A percentile compares a stretch with the other conserved stretches of the same genome.
These are phyloP conservation scores for Columba janthina DNA, from an alignment of 2,113 vertebrate genomes.

Conservation along the genomic window DNA sequence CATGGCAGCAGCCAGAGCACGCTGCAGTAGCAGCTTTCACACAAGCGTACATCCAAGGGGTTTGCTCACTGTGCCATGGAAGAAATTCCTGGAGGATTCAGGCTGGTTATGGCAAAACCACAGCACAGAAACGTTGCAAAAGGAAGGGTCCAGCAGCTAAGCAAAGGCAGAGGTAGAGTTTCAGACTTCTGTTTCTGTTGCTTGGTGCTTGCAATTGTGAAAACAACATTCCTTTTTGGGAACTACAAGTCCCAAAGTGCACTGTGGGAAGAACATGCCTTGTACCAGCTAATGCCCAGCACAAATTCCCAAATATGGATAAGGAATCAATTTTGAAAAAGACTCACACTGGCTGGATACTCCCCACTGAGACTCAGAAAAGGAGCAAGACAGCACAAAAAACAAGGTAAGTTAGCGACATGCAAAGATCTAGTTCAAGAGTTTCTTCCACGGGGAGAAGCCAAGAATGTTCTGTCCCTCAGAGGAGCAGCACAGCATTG, in stretches of 20 bases:
- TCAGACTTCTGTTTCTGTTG: neutral
- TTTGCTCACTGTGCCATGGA: accelerated
- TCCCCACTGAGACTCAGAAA: slow-evolving; percentile 20
- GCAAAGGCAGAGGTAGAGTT: neutral
- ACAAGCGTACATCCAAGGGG: accelerated
- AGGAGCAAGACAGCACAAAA: neutral
- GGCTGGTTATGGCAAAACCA: neutral
- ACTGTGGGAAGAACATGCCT: slow-evolving; percentile 33
- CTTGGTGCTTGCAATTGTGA: neutral
- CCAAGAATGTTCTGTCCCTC: neutral
- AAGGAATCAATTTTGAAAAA: slow-evolving; percentile 70
- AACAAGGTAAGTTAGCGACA: slow-evolving; percentile 41
- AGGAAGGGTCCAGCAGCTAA: neutral
- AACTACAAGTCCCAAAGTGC: slow-evolving; percentile 71
- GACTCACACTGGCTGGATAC: neutral
- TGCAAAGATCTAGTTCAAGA: neutral
- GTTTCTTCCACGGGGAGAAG: neutral
- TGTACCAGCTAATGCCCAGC: slow-evolving; percentile 55
- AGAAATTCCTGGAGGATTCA: neutral
- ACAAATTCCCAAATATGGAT: slow-evolving; percentile 80
- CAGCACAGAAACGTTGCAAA: neutral
- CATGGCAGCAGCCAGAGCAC: accelerated
- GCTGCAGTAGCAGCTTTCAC: neutral
- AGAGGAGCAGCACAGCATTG: neutral
- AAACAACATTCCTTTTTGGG: slow-evolving; percentile 52